Evolutionary conservation across 2,797 vertebrate species (phyloP).

Genomic region (Melanotaenia parkinsoni): DNA sequence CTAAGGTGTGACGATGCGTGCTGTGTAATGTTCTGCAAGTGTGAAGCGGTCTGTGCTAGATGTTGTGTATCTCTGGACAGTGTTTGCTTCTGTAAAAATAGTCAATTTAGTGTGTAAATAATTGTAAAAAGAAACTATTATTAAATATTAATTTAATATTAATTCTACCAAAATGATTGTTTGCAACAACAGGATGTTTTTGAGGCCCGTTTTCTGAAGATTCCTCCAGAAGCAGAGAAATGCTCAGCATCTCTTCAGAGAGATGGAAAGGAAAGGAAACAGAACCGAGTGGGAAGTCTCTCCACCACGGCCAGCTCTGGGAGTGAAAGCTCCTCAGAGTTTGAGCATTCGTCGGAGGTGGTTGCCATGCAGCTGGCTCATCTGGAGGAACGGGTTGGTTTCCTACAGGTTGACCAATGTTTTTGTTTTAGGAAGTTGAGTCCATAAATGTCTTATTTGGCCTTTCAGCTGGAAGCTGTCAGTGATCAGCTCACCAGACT

Average conservation of each 20-base stretch:
- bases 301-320: slow-evolving; percentile 77
- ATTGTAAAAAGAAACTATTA: too few relatives aligned
- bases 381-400: slow-evolving; percentile 87
- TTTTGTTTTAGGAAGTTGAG: slow-evolving; percentile 4
- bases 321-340: slow-evolving; percentile 82
- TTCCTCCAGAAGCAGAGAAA: slow-evolving; percentile 80
- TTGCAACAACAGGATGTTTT: slow-evolving; percentile 88
- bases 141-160: too few relatives aligned
- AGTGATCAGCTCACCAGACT: slow-evolving; percentile 87
- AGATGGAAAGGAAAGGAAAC: slow-evolving; percentile 52
- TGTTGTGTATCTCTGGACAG: too few relatives aligned
- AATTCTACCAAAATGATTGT: not conserved
- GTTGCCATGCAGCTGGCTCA: slow-evolving; percentile 76
- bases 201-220: slow-evolving; percentile 88
- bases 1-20: too few relatives aligned
- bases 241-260: slow-evolving; percentile 28
- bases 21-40: too few relatives aligned
- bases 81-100: too few relatives aligned
- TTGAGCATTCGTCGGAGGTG: slow-evolving; percentile 74
- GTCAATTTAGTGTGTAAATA: too few relatives aligned
- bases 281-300: slow-evolving; percentile 58
- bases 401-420: not conserved
- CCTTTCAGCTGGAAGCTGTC: slow-evolving; percentile 86
- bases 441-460: slow-evolving; percentile 24
- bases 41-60: too few relatives aligned